A percentile compares a stretch with the other conserved stretches of the same genome.
Evolutionary conservation across 2,797 vertebrate species (phyloP).

Genomic region (Phoxinus dragarum): DNA sequence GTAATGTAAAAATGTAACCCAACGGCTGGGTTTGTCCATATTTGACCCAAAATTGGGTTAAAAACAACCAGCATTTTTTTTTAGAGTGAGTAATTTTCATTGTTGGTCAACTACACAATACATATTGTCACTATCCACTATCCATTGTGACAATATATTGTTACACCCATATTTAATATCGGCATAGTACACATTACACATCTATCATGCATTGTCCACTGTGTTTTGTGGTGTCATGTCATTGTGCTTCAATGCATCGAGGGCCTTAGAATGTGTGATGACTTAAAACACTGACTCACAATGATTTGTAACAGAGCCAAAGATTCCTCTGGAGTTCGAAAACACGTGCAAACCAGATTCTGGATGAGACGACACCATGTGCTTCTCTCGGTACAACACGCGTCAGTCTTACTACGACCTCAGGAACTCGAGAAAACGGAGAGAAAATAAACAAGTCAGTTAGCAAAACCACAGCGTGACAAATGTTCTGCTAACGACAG

Average conservation of each 20-base stretch:
- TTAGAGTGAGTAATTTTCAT: no score
- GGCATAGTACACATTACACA: no score
- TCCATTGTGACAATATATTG: no score
- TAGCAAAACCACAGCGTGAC: slow-evolving; percentile 73
- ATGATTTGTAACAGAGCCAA: neutral
- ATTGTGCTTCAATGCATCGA: neutral
- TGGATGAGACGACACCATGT: slow-evolving; percentile 68
- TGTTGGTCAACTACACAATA: no score
- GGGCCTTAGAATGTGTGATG: neutral
- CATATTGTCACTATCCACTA: no score
- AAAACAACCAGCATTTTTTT: no score
- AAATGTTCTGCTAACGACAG: slow-evolving; percentile 68
- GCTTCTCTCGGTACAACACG: slow-evolving; percentile 58
- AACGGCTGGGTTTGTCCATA: no score
- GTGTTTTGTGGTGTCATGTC: neutral
- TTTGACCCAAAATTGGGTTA: no score
- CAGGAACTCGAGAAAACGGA: slow-evolving; percentile 49
- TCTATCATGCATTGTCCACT: neutral
- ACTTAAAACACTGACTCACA: neutral
- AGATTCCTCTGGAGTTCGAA: neutral
- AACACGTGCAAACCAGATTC: neutral
- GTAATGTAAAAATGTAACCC: no score
- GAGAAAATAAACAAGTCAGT: slow-evolving; percentile 51
- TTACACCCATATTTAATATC: no score
- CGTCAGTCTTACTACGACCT: slow-evolving; percentile 64